Evolutionary conservation across 2,888 invertebrate species (phyloP).

Genomic region (Craniophora ligustri): DNA sequence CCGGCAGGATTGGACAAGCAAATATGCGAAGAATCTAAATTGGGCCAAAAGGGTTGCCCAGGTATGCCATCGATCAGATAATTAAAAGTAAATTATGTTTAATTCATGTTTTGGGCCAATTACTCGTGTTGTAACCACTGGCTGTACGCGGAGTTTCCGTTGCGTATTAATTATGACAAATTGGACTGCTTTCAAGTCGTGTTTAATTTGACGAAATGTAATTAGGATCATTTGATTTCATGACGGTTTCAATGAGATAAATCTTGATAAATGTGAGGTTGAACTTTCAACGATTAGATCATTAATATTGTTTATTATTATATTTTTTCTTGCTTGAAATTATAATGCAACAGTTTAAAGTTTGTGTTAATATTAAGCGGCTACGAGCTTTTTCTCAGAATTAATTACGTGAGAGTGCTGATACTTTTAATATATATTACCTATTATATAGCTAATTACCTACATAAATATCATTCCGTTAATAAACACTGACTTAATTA

Average conservation of each 20-base stretch:
- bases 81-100: constrained; percentile 62
- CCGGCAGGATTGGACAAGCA: constrained; percentile 20
- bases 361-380: no score
- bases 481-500: constrained; percentile 8
- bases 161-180: constrained; percentile 63
- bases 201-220: constrained; percentile 36
- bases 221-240: constrained; percentile 32
- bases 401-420: background rate
- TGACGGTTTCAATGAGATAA: constrained; percentile 24
- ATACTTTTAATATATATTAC: background rate
- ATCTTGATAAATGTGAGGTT: constrained; percentile 27
- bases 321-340: background rate
- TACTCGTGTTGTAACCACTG: constrained; percentile 46
- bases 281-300: constrained; percentile 2
- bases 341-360: no score
- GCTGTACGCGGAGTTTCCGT: constrained; percentile 43
- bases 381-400: no score
- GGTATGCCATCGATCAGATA: constrained; percentile 69
- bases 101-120: constrained; percentile 66
- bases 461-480: constrained; percentile 6
- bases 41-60: constrained; percentile 69
- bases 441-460: background rate
- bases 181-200: constrained; percentile 42
- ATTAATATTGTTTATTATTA: background rate
- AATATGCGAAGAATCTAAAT: constrained; percentile 70